These are phyloP conservation scores for Ashinkailepas kermadecensis DNA, from an alignment of 2,888 invertebrate genomes.

Conservation along the genomic window DNA sequence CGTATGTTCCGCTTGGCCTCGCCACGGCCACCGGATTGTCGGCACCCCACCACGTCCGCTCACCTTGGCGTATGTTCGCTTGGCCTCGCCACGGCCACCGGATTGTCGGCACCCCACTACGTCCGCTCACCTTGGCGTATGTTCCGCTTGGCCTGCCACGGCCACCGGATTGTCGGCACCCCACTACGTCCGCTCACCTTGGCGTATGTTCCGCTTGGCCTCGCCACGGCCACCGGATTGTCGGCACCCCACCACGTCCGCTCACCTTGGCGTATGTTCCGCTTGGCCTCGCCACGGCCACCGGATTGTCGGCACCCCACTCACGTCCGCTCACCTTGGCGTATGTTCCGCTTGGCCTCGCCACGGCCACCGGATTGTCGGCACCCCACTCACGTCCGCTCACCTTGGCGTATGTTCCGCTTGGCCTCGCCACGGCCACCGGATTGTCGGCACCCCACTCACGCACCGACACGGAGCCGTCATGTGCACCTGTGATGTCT, in stretches of 20 bases:
- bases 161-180: slow-evolving; percentile 85
- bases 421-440: slow-evolving; percentile 80
- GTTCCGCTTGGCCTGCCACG: slow-evolving; percentile 88
- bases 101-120: slow-evolving; percentile 93
- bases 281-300: slow-evolving; percentile 81
- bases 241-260: slow-evolving; percentile 96
- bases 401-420: slow-evolving; percentile 81
- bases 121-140: slow-evolving; percentile 84
- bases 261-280: slow-evolving; percentile 91
- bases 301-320: slow-evolving; percentile 90
- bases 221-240: slow-evolving; percentile 78
- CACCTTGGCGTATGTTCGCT: slow-evolving; percentile 87
- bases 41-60: slow-evolving; percentile 98
- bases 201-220: slow-evolving; percentile 89
- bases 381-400: slow-evolving; percentile 85
- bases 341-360: slow-evolving; percentile 87
- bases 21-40: slow-evolving; percentile 81
- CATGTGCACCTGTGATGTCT: slow-evolving; percentile 91
- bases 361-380: slow-evolving; percentile 77
- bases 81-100: slow-evolving; percentile 82
- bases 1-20: slow-evolving; percentile 86
- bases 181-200: no score
- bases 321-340: slow-evolving; percentile 99
- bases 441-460: slow-evolving; percentile 95
- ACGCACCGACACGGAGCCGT: slow-evolving; percentile 93